These are phyloP conservation scores for Psittacus erithacus DNA, from an alignment of 2,113 vertebrate species.

Conservation along the genomic window DNA sequence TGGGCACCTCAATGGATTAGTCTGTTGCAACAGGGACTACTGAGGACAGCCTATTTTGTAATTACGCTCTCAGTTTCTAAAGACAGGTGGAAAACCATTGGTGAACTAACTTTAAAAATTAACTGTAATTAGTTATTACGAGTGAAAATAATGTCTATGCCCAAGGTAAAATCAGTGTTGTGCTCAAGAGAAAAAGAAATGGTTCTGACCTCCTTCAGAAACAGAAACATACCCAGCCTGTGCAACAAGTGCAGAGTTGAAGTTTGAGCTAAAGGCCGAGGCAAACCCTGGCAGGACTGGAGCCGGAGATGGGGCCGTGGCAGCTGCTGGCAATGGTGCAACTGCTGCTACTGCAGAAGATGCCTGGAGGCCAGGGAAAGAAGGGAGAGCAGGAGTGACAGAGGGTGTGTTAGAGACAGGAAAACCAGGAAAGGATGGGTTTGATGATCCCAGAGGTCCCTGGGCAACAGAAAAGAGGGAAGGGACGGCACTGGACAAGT, in stretches of 20 bases:
- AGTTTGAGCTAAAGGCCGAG: slow-evolving; percentile 96
- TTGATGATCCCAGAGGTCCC: slow-evolving; percentile 79
- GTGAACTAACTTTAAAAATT: background rate
- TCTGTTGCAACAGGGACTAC: accelerated
- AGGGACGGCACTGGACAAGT: slow-evolving; percentile 82
- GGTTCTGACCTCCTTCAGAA: slow-evolving; percentile 16
- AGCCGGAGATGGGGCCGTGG: slow-evolving; percentile 83
- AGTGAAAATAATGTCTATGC: background rate
- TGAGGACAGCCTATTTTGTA: background rate
- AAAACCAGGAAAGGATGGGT: slow-evolving; percentile 86
- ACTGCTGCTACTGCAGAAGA: slow-evolving; percentile 86
- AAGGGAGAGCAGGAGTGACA: slow-evolving; percentile 88
- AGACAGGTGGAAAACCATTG: background rate
- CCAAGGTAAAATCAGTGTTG: background rate
- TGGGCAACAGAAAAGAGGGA: slow-evolving; percentile 86
- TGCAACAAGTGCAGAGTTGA: slow-evolving; percentile 89
- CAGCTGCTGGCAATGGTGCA: slow-evolving; percentile 84
- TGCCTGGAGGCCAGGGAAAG: slow-evolving; percentile 90
- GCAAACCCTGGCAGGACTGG: slow-evolving; percentile 93
- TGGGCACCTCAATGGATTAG: background rate
- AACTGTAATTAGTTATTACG: background rate
- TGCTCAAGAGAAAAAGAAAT: slow-evolving; percentile 13
- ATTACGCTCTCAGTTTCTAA: background rate
- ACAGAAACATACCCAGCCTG: slow-evolving; percentile 82
- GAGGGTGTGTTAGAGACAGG: slow-evolving; percentile 85